Conservation (phyloP, 2,888 invertebrate genomes). For the Aphodius sticticus region DNA sequence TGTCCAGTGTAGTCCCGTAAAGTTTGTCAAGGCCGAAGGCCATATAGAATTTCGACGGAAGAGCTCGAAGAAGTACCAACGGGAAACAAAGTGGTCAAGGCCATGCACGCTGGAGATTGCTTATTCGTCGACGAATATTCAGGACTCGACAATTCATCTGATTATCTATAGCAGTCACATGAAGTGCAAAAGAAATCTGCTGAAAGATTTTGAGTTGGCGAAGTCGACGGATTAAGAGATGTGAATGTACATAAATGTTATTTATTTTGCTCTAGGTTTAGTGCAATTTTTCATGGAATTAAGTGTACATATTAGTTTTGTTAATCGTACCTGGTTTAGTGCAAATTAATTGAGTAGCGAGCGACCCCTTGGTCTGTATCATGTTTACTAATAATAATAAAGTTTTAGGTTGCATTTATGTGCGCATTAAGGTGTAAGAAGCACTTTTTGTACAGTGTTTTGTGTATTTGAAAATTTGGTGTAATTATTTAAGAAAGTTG, state of each 20-base stretch:
- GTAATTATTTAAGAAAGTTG: no score
- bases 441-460: neutral
- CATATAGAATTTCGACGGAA: constrained; percentile 54
- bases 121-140: constrained; percentile 63
- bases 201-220: constrained; percentile 54
- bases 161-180: constrained; percentile 69
- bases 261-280: constrained; percentile 19
- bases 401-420: neutral
- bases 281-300: constrained; percentile 25
- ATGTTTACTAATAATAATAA: neutral
- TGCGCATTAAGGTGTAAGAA: neutral
- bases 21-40: constrained; percentile 51
- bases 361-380: neutral
- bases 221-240: constrained; percentile 14
- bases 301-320: constrained; percentile 29
- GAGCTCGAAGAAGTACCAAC: constrained; percentile 55
- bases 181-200: constrained; percentile 67
- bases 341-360: constrained; percentile 30
- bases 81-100: constrained; percentile 66
- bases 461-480: no score
- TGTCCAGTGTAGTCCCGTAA: constrained; percentile 39
- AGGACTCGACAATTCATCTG: constrained; percentile 68
- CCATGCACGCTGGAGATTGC: constrained; percentile 71
- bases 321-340: constrained; percentile 38
- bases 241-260: constrained; percentile 17